Conservation (phyloP, 2,797 vertebrate genomes). For the Cheirogaleus major region DNA sequence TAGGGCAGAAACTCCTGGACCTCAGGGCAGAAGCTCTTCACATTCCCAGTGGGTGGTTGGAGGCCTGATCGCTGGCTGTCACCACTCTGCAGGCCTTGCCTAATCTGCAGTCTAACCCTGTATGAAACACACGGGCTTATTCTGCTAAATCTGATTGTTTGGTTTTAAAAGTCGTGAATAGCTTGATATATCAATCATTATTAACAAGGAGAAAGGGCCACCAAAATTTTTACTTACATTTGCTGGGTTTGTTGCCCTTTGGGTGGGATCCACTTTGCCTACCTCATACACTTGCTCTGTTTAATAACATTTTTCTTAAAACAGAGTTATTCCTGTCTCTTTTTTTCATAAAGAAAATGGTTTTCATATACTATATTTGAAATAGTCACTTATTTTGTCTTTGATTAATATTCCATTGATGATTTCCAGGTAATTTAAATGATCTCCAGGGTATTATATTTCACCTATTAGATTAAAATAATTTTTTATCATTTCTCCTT, state of each 20-base stretch:
- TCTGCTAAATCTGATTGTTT: neutral
- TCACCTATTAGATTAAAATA: neutral
- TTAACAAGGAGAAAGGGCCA: neutral
- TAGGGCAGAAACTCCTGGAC: neutral
- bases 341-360: neutral
- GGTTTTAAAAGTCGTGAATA: neutral
- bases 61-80: rapidly evolving
- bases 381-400: neutral
- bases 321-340: neutral
- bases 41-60: neutral
- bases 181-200: neutral
- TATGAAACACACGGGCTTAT: neutral
- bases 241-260: neutral
- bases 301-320: neutral
- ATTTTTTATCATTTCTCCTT: neutral
- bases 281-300: neutral
- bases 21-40: neutral
- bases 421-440: neutral
- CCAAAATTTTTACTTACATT: neutral
- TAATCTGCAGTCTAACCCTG: neutral
- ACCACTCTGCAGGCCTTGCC: neutral
- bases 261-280: neutral
- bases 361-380: neutral
- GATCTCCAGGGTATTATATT: neutral
- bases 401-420: neutral